Conservation (phyloP, 1,140 invertebrate genomes). For the Andricus grossulariae region DNA sequence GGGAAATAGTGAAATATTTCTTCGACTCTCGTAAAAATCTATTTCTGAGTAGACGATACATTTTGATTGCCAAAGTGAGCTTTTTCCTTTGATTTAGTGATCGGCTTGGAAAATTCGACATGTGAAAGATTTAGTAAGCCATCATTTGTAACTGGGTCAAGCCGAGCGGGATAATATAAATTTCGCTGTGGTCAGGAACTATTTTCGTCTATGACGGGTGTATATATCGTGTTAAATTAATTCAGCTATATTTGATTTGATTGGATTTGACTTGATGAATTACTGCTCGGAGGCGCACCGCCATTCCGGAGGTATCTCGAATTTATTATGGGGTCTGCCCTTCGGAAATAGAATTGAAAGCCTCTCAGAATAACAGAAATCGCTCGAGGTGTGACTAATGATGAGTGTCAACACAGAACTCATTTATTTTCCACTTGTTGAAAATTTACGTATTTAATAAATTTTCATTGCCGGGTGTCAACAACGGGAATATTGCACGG, state of each 20-base stretch:
- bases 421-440: background rate
- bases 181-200: slow-evolving; percentile 47
- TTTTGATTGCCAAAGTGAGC: background rate
- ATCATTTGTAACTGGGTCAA: slow-evolving; percentile 53
- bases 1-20: background rate
- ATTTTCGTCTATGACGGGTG: slow-evolving; percentile 50
- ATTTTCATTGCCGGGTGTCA: background rate
- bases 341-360: slow-evolving; percentile 47
- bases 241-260: slow-evolving; percentile 47
- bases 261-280: slow-evolving; percentile 55
- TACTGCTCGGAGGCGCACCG: slow-evolving; percentile 40
- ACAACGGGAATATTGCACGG: background rate
- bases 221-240: slow-evolving; percentile 44
- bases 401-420: slow-evolving; percentile 10
- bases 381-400: slow-evolving; percentile 29
- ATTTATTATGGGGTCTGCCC: slow-evolving; percentile 54
- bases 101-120: background rate
- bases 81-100: slow-evolving; percentile 6
- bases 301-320: slow-evolving; percentile 54
- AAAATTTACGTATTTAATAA: background rate
- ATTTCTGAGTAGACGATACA: background rate
- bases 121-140: slow-evolving; percentile 23
- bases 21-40: background rate
- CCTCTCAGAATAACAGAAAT: slow-evolving; percentile 41
- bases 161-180: slow-evolving; percentile 40